Evolutionary conservation across 2,888 invertebrate species (phyloP).

Genomic region (Cosmia trapezina): DNA sequence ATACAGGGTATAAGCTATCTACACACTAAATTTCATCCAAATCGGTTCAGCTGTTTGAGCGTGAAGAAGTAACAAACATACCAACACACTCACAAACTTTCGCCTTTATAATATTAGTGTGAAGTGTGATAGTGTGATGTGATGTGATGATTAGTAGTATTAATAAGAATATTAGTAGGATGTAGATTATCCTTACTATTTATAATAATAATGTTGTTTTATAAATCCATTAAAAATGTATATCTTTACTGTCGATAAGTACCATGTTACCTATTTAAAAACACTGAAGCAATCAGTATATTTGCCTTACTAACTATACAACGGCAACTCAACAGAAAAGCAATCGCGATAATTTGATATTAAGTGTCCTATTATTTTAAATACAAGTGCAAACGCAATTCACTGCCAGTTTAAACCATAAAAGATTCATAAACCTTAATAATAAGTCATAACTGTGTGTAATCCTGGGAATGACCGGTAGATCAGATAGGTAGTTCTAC

Average conservation of each 20-base stretch:
- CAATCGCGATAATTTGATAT: conserved; percentile 38
- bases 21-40: not conserved
- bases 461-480: conserved; percentile 10
- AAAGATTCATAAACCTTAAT: conserved; percentile 38
- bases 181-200: not conserved
- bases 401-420: conserved; percentile 24
- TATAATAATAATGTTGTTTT: not conserved
- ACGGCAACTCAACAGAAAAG: not conserved
- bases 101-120: not conserved
- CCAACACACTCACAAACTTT: not conserved
- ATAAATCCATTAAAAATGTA: not conserved
- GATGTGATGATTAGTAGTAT: too few species aligned
- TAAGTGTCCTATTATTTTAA: conserved; percentile 47
- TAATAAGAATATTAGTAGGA: too few species aligned
- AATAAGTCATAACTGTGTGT: conserved; percentile 14
- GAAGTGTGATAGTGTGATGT: too few species aligned
- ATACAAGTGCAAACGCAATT: conserved; percentile 10
- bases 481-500: conserved; percentile 3
- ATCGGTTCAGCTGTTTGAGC: not conserved
- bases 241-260: conserved; percentile 4
- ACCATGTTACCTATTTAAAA: not conserved
- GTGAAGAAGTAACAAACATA: not conserved
- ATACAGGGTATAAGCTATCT: not conserved
- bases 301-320: conserved; percentile 2
- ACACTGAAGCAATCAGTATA: conserved; percentile 1